phyloP scores from a whole-genome alignment of 2,888 invertebrate genomes.

The Stictocephala bisonia region DNA sequence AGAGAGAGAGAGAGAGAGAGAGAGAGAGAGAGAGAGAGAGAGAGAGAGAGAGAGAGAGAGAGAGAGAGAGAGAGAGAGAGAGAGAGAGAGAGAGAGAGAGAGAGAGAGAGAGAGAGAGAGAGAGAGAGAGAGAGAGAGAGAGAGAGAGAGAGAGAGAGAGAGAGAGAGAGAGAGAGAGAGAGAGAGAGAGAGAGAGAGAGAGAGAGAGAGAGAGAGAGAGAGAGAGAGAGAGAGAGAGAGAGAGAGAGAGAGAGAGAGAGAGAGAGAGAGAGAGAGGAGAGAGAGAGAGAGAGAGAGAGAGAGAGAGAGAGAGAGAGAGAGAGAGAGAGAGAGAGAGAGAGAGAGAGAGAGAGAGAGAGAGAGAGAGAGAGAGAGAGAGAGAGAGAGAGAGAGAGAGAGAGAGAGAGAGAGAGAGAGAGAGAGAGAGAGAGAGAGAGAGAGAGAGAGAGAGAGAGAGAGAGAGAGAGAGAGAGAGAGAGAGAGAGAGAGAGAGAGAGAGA shows the following conservation, averaged over 20 bases:
- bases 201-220: background rate
- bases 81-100: background rate
- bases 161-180: background rate
- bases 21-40: no score
- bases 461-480: no score
- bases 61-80: no score
- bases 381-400: background rate
- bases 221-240: background rate
- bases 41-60: no score
- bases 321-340: background rate
- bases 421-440: background rate
- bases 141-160: no score
- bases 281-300: background rate
- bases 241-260: background rate
- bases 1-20: no score
- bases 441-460: no score
- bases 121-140: no score
- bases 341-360: background rate
- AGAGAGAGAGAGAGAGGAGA: background rate
- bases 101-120: no score
- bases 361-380: background rate
- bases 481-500: no score
- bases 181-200: background rate
- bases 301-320: background rate
- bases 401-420: background rate